Evolutionary conservation across 1,140 invertebrate species (phyloP).

Genomic region (Metopolophium dirhodum): DNA sequence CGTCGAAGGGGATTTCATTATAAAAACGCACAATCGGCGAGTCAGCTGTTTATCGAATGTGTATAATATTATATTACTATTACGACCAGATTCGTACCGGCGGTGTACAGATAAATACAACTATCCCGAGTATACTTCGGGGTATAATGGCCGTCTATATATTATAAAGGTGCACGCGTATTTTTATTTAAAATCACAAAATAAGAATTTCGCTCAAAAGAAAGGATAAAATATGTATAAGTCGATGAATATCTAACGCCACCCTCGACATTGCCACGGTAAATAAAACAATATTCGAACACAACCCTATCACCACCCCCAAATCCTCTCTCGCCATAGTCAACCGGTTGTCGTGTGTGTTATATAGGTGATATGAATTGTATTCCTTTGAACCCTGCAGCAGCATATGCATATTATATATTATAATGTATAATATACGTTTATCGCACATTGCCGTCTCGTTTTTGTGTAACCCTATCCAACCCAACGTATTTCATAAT

Average conservation of each 20-base stretch:
- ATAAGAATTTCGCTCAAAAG: not conserved
- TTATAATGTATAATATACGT: not conserved
- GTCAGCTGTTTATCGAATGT: conserved; percentile 23
- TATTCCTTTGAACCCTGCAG: conserved; percentile 1
- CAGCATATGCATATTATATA: not conserved
- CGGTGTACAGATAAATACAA: not conserved
- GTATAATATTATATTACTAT: not conserved
- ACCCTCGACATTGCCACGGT: not conserved
- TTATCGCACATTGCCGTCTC: conserved; percentile 18
- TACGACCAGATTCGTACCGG: not conserved
- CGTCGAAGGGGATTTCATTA: conserved; percentile 3
- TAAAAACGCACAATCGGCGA: not conserved
- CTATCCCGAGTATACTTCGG: not conserved
- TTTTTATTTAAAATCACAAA: conserved; percentile 11
- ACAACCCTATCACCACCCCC: not conserved
- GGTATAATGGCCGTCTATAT: not conserved
- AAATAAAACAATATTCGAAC: not conserved
- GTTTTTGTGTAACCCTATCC: conserved; percentile 28
- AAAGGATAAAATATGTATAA: not conserved
- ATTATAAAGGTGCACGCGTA: not conserved
- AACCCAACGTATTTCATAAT: not conserved
- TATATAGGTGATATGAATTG: not conserved
- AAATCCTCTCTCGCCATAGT: not conserved
- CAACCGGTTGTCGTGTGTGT: not conserved
- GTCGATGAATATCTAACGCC: conserved; percentile 6